Conservation (phyloP, 1,140 invertebrate genomes). For the Drosophila azteca region DNA sequence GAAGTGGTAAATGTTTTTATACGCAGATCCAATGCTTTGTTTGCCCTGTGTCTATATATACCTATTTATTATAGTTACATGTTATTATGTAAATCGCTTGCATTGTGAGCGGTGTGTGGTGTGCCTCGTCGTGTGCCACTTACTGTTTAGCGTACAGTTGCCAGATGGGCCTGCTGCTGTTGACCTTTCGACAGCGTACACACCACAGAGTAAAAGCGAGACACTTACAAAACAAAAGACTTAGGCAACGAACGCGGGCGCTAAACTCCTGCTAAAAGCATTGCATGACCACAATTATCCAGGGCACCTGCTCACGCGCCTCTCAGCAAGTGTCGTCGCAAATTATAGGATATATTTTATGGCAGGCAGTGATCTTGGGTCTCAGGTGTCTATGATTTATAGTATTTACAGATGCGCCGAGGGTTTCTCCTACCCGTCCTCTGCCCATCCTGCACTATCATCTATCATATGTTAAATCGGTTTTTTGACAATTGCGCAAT, state of each 20-base stretch:
- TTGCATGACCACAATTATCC: slow-evolving; percentile 58
- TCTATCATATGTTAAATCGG: slow-evolving; percentile 54
- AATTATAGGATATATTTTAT: slow-evolving; percentile 15
- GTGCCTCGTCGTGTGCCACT: slow-evolving; percentile 71
- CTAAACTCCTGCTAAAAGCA: slow-evolving; percentile 51
- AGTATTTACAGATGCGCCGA: slow-evolving; percentile 14
- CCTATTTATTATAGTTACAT: slow-evolving; percentile 56
- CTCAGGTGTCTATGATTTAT: slow-evolving; percentile 52
- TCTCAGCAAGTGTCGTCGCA: slow-evolving; percentile 46
- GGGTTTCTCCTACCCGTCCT: slow-evolving; percentile 4
- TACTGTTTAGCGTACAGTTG: slow-evolving; percentile 46
- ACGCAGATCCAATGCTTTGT: slow-evolving; percentile 49
- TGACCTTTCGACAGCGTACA: slow-evolving; percentile 59
- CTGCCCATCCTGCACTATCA: background rate
- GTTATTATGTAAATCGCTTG: slow-evolving; percentile 78
- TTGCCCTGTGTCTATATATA: slow-evolving; percentile 45
- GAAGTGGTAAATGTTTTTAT: slow-evolving; percentile 71
- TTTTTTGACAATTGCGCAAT: slow-evolving; percentile 80
- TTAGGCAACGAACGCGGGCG: slow-evolving; percentile 74
- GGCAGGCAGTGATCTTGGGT: background rate
- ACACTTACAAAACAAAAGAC: slow-evolving; percentile 72
- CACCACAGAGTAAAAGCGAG: slow-evolving; percentile 22
- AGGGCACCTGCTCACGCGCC: slow-evolving; percentile 47
- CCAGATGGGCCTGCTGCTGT: slow-evolving; percentile 57
- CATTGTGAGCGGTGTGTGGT: slow-evolving; percentile 63